Conservation (phyloP, 2,113 vertebrate species). For the Neotragus moschatus region DNA sequence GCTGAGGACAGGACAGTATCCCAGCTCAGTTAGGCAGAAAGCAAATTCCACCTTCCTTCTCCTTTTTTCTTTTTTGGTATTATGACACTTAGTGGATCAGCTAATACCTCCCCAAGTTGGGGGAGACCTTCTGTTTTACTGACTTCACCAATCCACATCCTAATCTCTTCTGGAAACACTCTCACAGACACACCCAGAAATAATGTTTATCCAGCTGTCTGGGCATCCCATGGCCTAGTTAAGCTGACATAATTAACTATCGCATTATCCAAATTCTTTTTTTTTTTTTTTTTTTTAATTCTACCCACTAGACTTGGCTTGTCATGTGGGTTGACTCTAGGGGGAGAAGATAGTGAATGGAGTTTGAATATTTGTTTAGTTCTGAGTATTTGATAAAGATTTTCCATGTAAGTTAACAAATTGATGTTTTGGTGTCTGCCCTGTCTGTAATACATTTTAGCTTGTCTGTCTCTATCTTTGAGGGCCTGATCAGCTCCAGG, state of each 20-base stretch:
- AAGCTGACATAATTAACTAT: not conserved
- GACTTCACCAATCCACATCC: not conserved
- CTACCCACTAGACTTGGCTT: not conserved
- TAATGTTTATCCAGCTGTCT: not conserved
- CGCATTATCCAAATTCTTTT: not conserved
- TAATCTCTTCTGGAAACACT: not conserved
- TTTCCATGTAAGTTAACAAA: not conserved
- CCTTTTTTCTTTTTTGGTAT: not conserved
- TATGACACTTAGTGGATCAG: not conserved
- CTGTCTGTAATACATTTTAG: not conserved
- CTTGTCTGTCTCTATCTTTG: not conserved
- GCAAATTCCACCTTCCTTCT: not conserved
- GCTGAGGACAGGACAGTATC: not conserved
- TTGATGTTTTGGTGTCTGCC: not conserved
- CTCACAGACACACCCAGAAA: not conserved
- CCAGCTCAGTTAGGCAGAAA: not conserved
- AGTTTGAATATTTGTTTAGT: not conserved
- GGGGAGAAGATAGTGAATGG: not conserved
- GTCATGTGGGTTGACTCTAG: not conserved
- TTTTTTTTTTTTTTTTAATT: not conserved
- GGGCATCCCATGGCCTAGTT: not conserved
- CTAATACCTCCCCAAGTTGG: too few relatives aligned
- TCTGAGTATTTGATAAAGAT: not conserved
- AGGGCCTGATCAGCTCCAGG: not conserved
- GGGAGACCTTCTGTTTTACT: not conserved